Evolutionary conservation across 2,797 vertebrate species (phyloP).

Genomic region (Pseudocheirus occidentalis): DNA sequence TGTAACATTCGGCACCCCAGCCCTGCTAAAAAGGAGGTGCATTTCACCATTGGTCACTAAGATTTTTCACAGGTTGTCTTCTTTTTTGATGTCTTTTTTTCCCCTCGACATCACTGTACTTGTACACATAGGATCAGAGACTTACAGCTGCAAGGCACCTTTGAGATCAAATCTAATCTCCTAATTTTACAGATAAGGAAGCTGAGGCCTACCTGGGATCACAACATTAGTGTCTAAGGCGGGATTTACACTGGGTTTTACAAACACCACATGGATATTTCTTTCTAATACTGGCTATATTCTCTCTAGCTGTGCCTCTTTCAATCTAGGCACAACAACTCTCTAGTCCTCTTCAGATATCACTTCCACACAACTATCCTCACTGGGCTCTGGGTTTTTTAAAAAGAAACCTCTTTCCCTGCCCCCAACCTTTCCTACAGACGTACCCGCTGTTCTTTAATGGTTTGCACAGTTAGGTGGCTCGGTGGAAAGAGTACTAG

Average conservation of each 20-base stretch:
- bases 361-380: neutral
- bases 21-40: neutral
- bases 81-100: neutral
- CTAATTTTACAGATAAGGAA: neutral
- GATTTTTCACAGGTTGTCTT: neutral
- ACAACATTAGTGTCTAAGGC: neutral
- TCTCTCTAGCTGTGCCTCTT: slow-evolving; percentile 8
- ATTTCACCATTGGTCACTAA: neutral
- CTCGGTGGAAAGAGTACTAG: neutral
- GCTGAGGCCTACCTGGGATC: neutral
- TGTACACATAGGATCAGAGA: neutral
- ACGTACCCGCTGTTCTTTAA: neutral
- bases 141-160: neutral
- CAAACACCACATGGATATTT: neutral
- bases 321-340: slow-evolving; percentile 2
- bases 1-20: neutral
- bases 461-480: neutral
- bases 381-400: neutral
- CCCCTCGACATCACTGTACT: neutral
- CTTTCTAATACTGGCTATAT: neutral
- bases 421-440: neutral
- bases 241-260: neutral
- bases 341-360: neutral
- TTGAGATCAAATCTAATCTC: neutral
- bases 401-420: neutral